Evolutionary conservation across 2,888 invertebrate species (phyloP), one percentile per base, ranked within the genome.

Genomic region (Eudasyphora cyanicolor): DNA sequence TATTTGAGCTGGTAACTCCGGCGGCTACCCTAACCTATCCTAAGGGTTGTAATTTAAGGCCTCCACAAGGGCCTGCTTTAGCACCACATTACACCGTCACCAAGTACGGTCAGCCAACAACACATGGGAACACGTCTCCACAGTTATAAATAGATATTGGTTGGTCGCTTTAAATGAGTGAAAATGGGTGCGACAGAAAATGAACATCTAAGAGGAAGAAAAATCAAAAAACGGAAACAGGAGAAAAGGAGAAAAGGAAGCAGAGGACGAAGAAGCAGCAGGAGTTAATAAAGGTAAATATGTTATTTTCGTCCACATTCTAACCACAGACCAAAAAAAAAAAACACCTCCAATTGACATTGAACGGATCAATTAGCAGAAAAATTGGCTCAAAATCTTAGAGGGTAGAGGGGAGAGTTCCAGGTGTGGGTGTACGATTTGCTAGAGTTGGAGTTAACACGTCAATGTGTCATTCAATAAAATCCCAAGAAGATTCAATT

Each of bases 211-310:
- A 24, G 14, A 1, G 12, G 21, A 24, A 10, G 27, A 14, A 57
- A 6, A 27, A 12, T 57, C n/a, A n/a, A n/a, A n/a, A n/a, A n/a
- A n/a, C n/a, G n/a, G n/a, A n/a, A n/a, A n/a, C n/a, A n/a, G n/a
- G n/a, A n/a, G n/a, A n/a, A n/a, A n/a, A n/a, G n/a, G n/a, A 29
- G 29, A 29, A 29, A n/a, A 3, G 51, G 51, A 24, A 12, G 51
- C 7, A 21, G 57, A 27, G 8, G 24, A 45, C 12, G 24, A 21
- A 4, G 29, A 60, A 29, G 29, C n/a, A 64, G 35, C 38, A 67
- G 42, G 21, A 67, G 42, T 67, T 67, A 67, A 67, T 67, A 67
- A 67, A 67, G 42, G 42, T 67, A 67, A 67, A 67, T 67, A 67
- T 67, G 67, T 67, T 67, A 38, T 67, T 38, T 38, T 67, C 21